These are phyloP conservation scores for Lucilia sericata DNA, from an alignment of 1,140 invertebrate genomes.

Conservation along the genomic window DNA sequence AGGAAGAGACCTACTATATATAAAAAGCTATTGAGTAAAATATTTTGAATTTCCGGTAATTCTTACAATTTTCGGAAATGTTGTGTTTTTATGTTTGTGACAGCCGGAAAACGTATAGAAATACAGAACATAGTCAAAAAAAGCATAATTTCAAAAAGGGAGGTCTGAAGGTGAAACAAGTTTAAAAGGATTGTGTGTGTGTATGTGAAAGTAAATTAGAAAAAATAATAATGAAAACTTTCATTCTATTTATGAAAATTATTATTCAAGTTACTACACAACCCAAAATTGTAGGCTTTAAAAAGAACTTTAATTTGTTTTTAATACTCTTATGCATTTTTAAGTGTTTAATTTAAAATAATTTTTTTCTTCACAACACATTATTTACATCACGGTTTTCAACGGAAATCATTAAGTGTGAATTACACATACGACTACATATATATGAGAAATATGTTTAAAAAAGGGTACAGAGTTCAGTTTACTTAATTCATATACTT, in stretches of 20 bases:
- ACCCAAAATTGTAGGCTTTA: too few species aligned
- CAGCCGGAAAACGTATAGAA: background rate
- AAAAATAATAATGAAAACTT: too few species aligned
- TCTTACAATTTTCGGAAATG: background rate
- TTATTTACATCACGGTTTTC: background rate
- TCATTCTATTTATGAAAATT: too few species aligned
- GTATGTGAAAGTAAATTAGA: too few species aligned
- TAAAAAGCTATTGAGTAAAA: slow-evolving; percentile 12
- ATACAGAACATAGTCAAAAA: background rate
- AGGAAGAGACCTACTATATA: background rate
- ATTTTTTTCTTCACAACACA: background rate
- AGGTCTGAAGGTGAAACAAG: too few species aligned
- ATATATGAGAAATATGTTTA: background rate
- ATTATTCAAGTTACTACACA: too few species aligned
- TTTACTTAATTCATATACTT: background rate
- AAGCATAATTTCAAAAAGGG: background rate
- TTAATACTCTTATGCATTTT: background rate
- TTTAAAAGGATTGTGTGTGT: too few species aligned
- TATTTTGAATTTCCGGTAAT: background rate
- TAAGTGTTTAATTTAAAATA: background rate
- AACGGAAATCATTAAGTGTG: slow-evolving; percentile 48
- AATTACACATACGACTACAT: background rate
- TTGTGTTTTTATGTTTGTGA: background rate
- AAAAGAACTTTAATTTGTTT: background rate
- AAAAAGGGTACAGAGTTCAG: background rate